Conservation (phyloP, 2,888 invertebrate genomes). For the Pachliopta kotzebuea region DNA sequence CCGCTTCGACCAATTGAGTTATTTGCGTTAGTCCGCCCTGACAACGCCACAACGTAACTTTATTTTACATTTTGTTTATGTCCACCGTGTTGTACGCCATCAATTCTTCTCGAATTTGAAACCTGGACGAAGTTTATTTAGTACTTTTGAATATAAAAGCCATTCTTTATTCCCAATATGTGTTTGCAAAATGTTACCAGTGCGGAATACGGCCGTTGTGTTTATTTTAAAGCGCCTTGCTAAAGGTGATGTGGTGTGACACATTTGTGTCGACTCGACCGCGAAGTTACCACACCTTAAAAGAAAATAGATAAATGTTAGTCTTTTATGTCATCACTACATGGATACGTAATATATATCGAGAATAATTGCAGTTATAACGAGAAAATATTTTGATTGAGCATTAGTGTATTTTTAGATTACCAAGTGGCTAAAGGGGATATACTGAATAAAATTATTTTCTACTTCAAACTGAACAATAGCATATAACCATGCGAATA, state of each 20-base stretch:
- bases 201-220: background rate
- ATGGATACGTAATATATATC: too few relatives aligned
- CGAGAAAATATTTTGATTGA: too few relatives aligned
- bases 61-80: conserved; percentile 49
- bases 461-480: too few relatives aligned
- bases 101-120: conserved; percentile 25
- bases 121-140: conserved; percentile 16
- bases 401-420: too few relatives aligned
- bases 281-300: background rate
- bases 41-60: conserved; percentile 55
- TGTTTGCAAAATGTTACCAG: background rate
- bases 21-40: conserved; percentile 66
- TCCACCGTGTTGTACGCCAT: conserved; percentile 33
- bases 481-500: too few relatives aligned
- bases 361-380: too few relatives aligned
- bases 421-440: too few relatives aligned
- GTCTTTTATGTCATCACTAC: background rate
- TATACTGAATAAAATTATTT: too few relatives aligned
- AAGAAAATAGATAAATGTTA: background rate
- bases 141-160: conserved; percentile 13
- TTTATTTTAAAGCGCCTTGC: background rate
- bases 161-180: background rate
- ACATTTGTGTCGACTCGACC: background rate
- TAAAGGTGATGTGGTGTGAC: background rate
- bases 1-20: conserved; percentile 69